Base-by-base conservation (phyloP, 2,797 vertebrate genomes). In the Numenius phaeopus region DNA sequence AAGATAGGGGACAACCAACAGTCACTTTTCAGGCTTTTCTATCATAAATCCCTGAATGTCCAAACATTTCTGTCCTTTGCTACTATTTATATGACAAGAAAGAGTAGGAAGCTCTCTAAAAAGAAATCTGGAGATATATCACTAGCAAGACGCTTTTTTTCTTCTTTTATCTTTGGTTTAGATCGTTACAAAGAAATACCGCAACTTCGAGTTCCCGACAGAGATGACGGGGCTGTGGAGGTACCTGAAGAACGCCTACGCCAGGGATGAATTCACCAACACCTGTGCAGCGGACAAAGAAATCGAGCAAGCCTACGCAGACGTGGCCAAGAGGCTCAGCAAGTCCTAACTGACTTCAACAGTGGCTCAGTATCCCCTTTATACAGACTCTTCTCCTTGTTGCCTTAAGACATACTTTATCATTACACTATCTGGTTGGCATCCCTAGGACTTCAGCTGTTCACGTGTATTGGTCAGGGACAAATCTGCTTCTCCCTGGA, bases 131-230 rank as follows among this genome's bases (percentile, higher is more conserved):
- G 75, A 80, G 40, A 8, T 47, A 8, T 12, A 78, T 50, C 61
- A 27, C 21, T 22, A 66, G 2, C 29, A 70, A 50, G 42, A n/a
- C 11, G 17, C 3, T 50, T 40, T 49, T 61, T 70, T 10, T 4
- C 39, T 12, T 3, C 50, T 87, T 96, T 80, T 76, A 6, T 95
- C 49, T 97, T 87, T 95, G 75, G 73, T 73, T 82, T 79, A 99
- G 99, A 98, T 99, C 9, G 99, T 99, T 7, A 98, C 99, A 64
- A 99, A 99, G 98, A 99, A 99, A 97, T 99, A 99, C 96, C 99
- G 99, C 52, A 99, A 99, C 98, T 99, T 99, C 0, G 99, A 99
- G 94, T 99, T 99, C 96, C 99, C 99, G 0, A 83, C 97, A 0
- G 99, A 99, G 88, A 99, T 99, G 99, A 97, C 96, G 0, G 99